phyloP scores from a whole-genome alignment of 2,797 vertebrate genomes.

The Chelmon rostratus region DNA sequence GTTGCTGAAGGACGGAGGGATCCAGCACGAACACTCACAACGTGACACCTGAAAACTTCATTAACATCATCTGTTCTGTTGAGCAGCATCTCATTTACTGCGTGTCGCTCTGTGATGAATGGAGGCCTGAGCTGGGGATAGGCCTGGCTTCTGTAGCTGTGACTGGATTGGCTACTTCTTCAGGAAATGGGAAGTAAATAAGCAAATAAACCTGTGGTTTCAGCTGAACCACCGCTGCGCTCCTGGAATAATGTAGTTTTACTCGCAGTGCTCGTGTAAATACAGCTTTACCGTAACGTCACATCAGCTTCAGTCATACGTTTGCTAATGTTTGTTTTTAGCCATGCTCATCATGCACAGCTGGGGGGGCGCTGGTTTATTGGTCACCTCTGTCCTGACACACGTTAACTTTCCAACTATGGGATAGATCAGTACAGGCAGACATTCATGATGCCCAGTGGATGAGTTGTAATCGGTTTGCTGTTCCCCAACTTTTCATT shows the following conservation, averaged over 20 bases:
- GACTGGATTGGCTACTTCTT: background rate
- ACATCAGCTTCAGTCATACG: background rate
- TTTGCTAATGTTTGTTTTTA: background rate
- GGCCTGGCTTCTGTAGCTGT: background rate
- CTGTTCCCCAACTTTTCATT: too few relatives aligned
- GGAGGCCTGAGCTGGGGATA: background rate
- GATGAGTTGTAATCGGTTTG: too few relatives aligned
- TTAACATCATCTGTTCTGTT: constrained; percentile 9
- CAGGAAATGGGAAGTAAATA: background rate
- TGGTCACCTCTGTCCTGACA: background rate
- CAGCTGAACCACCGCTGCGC: background rate
- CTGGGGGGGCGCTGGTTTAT: too few relatives aligned
- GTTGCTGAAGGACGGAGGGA: background rate
- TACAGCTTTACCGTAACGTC: too few relatives aligned
- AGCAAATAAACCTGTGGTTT: too few relatives aligned
- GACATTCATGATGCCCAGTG: too few relatives aligned
- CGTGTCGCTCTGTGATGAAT: constrained; percentile 14
- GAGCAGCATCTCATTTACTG: background rate
- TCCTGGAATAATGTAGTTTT: background rate
- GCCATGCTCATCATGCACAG: too few relatives aligned
- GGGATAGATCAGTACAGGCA: too few relatives aligned
- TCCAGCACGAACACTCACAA: constrained; percentile 29
- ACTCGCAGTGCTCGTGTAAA: background rate
- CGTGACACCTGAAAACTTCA: constrained; percentile 27
- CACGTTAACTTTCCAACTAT: too few relatives aligned